Conservation (phyloP, 2,113 vertebrate species). For the Pituophis catenifer region DNA sequence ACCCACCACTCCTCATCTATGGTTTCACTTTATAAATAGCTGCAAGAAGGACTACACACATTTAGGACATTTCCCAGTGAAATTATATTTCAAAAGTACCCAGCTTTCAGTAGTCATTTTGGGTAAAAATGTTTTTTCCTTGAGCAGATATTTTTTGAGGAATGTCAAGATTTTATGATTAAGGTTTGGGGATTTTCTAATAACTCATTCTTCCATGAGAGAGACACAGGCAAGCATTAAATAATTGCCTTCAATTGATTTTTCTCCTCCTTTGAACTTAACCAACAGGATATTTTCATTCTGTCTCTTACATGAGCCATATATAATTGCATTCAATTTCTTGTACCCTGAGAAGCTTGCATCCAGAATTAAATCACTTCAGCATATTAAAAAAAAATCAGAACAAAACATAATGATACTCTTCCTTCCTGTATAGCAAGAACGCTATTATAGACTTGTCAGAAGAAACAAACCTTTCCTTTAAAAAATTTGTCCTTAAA, state of each 20-base stretch:
- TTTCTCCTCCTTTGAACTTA: not conserved
- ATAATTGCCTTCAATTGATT: conserved; percentile 17
- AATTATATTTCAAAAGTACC: not conserved
- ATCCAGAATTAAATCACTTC: conserved; percentile 45
- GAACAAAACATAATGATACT: conserved; percentile 5
- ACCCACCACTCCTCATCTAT: conserved; percentile 19
- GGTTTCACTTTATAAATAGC: conserved; percentile 17
- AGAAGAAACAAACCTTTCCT: not conserved
- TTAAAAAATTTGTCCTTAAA: not conserved
- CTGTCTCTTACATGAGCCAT: conserved; percentile 2
- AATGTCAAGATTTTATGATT: not conserved
- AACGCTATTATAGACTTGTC: not conserved
- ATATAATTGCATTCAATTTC: not conserved
- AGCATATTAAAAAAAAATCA: conserved; percentile 13
- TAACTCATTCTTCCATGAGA: not conserved
- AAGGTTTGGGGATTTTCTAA: conserved; percentile 12
- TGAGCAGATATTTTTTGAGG: not conserved
- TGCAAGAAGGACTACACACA: conserved; percentile 15
- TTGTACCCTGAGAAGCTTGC: conserved; percentile 2
- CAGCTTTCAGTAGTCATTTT: conserved; percentile 5
- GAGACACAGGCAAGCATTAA: not conserved
- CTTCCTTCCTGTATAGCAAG: conserved; percentile 12
- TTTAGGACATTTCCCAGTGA: not conserved
- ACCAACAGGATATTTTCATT: not conserved
- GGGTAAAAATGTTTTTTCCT: not conserved